Evolutionary conservation across 2,113 vertebrate species (phyloP).

Genomic region (Cyanoliseus patagonus): DNA sequence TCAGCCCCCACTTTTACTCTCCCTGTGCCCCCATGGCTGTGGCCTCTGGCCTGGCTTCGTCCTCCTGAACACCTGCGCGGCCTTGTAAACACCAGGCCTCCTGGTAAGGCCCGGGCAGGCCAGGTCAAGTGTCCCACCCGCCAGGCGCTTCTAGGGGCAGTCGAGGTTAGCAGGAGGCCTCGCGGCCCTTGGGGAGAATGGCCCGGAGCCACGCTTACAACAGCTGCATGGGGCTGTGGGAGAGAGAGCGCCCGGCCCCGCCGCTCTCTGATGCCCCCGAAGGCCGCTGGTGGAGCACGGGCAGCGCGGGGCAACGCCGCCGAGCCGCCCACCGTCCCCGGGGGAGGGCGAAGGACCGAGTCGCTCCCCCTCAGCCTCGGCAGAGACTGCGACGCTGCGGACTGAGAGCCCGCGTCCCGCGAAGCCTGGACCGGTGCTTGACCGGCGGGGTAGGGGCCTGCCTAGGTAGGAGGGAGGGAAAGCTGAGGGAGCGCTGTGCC

Average conservation of each 20-base stretch:
- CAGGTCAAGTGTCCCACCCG: not conserved
- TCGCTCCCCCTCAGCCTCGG: not conserved
- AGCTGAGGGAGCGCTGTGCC: not conserved
- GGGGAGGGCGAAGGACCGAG: too few species aligned
- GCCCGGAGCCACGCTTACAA: not conserved
- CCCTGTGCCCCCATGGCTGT: not conserved
- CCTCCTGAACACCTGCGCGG: rapidly evolving
- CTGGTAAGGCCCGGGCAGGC: not conserved
- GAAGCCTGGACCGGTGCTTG: too few species aligned
- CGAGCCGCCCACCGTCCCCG: not conserved
- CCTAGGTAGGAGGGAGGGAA: not conserved
- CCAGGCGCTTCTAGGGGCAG: not conserved
- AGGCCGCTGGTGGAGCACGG: not conserved
- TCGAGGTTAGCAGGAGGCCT: not conserved
- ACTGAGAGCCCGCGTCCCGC: not conserved
- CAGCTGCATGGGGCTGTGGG: rapidly evolving
- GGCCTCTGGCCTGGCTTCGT: not conserved
- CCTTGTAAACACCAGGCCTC: rapidly evolving
- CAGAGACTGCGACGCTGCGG: not conserved
- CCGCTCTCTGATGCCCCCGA: not conserved
- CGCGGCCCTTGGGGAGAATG: not conserved
- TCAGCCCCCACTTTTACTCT: not conserved
- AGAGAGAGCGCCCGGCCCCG: not conserved
- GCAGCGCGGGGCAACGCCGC: not conserved
- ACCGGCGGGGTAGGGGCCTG: not conserved